Conservation (phyloP, 2,113 vertebrate genomes). For the Macroglossus sobrinus region DNA sequence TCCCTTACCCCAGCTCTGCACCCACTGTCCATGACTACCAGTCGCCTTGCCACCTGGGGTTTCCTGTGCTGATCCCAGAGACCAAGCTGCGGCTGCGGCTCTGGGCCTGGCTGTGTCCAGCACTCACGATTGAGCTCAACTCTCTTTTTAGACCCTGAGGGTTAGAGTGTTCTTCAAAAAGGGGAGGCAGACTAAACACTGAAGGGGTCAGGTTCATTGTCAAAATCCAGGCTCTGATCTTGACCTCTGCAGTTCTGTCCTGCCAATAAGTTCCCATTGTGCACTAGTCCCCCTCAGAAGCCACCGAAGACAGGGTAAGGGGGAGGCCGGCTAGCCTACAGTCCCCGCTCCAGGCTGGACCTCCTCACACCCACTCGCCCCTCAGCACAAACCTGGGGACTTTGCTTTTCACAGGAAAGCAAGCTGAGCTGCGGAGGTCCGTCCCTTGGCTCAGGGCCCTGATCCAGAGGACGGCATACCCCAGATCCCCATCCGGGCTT, state of each 20-base stretch:
- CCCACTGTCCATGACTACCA: neutral
- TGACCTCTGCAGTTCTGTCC: neutral
- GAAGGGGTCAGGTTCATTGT: too few relatives aligned
- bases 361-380: neutral
- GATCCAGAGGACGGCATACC: too few relatives aligned
- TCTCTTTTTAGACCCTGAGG: neutral
- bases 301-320: rapidly evolving
- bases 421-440: neutral
- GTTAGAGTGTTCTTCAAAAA: neutral
- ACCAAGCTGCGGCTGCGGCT: neutral
- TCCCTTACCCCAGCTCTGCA: neutral
- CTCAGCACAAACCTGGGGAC: neutral
- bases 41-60: neutral
- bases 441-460: neutral
- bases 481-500: neutral
- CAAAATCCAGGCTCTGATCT: neutral
- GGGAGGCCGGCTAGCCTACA: rapidly evolving
- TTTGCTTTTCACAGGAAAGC: neutral
- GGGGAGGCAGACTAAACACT: neutral
- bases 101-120: neutral
- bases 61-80: neutral
- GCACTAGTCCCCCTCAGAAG: neutral
- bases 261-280: neutral
- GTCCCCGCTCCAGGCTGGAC: neutral
- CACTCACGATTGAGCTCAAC: rapidly evolving